Evolutionary conservation across 2,113 vertebrate genomes (phyloP), one percentile per base, ranked within the genome.

Genomic region (Rhinogobius similis): DNA sequence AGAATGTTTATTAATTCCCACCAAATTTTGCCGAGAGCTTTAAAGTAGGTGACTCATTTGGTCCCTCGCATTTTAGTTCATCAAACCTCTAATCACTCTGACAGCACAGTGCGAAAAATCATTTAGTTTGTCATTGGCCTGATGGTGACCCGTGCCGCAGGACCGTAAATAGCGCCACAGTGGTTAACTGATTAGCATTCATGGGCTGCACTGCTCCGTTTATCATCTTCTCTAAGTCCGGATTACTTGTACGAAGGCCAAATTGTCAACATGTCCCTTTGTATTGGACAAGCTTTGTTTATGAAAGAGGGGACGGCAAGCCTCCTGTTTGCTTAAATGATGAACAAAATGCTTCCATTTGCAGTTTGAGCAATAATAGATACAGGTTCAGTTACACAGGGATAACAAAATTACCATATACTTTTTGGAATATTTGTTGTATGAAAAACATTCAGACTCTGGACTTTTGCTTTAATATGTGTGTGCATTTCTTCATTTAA

Each of bases 1-100:
- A 41, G 82, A 87, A 82, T 82, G 55, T 80, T 85, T 78, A 88
- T 87, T 86, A 79, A 86, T 88, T 84, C 75, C 59, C 32, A 29
- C 32, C 64, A 76, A 62, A 64, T 64, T 73, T 81, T 56, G 66
- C 73, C 68, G 62, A 68, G 46, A 83, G 83, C 72, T 82, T 72
- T 63, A 73, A 84, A 79, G 79, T 68, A 20, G 61, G 71, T 41
- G 21, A 46, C 72, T 74, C 36, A 70, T 77, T 80, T 67, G 69
- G 65, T 77, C 67, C 62, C 50, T 72, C 73, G 76, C 68, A 80
- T 80, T 81, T 70, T 16, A 68, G 53, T 76, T 83, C 50, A 72
- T 70, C 46, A 32, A 71, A 50, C 66, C 68, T 72, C 71, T 75
- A 72, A 82, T 83, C 73, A 73, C 73, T 79, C 46, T 36, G 70